Evolutionary conservation across 2,113 vertebrate genomes (phyloP).

Genomic region (Gambusia holbrooki): DNA sequence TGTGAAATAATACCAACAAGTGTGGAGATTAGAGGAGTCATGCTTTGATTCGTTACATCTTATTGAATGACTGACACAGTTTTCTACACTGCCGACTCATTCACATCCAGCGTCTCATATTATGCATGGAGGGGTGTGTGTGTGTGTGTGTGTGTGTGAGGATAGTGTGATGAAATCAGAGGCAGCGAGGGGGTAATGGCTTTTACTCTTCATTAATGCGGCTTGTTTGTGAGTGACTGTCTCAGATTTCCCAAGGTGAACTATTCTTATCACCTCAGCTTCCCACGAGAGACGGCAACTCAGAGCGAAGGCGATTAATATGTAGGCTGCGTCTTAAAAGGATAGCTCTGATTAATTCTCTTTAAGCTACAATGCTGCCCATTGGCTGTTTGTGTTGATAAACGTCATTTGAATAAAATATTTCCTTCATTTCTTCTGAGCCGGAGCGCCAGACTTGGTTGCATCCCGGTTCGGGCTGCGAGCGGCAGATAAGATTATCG

Average conservation of each 20-base stretch:
- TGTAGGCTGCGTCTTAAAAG: slow-evolving; percentile 69
- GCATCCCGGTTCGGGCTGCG: slow-evolving; percentile 58
- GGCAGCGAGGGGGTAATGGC: slow-evolving; percentile 71
- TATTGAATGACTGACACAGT: slow-evolving; percentile 71
- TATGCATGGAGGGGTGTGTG: slow-evolving; percentile 46
- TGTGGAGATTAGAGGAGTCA: slow-evolving; percentile 68
- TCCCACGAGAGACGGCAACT: slow-evolving; percentile 64
- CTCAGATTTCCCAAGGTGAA: slow-evolving; percentile 79
- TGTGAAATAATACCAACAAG: slow-evolving; percentile 72
- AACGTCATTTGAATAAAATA: slow-evolving; percentile 78
- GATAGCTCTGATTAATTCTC: slow-evolving; percentile 81
- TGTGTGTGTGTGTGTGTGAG: slow-evolving; percentile 36
- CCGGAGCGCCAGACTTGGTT: slow-evolving; percentile 40
- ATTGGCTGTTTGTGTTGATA: slow-evolving; percentile 78
- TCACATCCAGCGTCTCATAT: slow-evolving; percentile 62
- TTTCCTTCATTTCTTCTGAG: slow-evolving; percentile 60
- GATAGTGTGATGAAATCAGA: slow-evolving; percentile 71
- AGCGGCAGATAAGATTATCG: slow-evolving; percentile 76
- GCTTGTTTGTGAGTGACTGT: slow-evolving; percentile 78
- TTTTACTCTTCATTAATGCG: slow-evolving; percentile 80
- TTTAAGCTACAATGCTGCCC: slow-evolving; percentile 74
- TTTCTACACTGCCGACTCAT: slow-evolving; percentile 69
- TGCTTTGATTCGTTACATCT: slow-evolving; percentile 71
- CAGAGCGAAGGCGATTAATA: slow-evolving; percentile 75
- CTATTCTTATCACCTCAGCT: slow-evolving; percentile 64